These are phyloP conservation scores for Tragelaphus eurycerus DNA, from an alignment of 2,797 vertebrate genomes.

Conservation along the genomic window DNA sequence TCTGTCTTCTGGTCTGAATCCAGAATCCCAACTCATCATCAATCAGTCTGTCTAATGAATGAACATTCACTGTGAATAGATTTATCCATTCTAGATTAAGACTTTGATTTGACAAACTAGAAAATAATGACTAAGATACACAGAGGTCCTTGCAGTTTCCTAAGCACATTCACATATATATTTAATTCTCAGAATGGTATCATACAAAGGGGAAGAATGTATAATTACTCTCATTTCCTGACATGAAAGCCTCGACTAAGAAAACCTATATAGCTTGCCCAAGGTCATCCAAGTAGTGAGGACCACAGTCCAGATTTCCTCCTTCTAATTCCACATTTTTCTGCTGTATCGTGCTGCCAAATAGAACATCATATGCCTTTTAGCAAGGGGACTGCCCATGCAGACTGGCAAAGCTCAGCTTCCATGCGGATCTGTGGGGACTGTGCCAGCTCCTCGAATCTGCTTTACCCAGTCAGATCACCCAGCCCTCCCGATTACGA, in stretches of 20 bases:
- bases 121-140: conserved; percentile 30
- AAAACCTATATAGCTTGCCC: not conserved
- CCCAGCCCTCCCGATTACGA: not conserved
- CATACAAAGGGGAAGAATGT: not conserved
- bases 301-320: not conserved
- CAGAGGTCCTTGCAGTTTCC: not conserved
- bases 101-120: conserved; percentile 49
- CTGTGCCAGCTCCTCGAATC: not conserved
- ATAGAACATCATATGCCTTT: not conserved
- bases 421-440: not conserved
- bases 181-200: not conserved
- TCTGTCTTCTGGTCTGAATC: conserved; percentile 61
- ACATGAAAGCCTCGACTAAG: not conserved
- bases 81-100: conserved; percentile 44
- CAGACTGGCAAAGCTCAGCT: not conserved
- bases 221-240: not conserved
- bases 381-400: not conserved
- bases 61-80: conserved; percentile 59
- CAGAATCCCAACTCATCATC: conserved; percentile 64
- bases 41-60: conserved; percentile 61
- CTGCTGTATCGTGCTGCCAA: not conserved
- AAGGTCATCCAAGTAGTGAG: not conserved
- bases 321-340: not conserved
- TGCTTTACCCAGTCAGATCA: conserved; percentile 1
- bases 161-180: not conserved